Conservation (phyloP, 2,113 vertebrate species). For the Vidua chalybeata region DNA sequence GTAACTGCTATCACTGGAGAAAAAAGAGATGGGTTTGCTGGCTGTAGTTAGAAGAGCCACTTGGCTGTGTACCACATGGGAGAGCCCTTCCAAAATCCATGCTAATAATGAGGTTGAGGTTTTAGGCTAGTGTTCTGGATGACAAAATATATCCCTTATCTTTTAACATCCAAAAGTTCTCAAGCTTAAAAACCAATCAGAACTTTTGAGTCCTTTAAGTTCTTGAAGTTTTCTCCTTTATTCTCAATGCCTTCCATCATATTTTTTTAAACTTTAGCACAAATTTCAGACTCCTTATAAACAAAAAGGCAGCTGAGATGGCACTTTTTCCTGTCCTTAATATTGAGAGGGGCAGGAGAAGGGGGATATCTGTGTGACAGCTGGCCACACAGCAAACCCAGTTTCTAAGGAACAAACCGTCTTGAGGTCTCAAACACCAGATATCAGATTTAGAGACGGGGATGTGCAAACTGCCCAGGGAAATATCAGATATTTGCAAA, state of each 20-base stretch:
- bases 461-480: background rate
- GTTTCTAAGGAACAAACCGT: background rate
- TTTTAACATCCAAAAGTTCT: background rate
- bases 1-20: background rate
- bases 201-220: background rate
- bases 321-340: background rate
- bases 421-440: background rate
- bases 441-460: background rate
- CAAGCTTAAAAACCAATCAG: background rate
- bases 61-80: background rate
- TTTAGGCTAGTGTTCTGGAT: background rate
- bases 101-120: background rate
- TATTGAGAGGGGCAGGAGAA: background rate
- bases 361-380: background rate
- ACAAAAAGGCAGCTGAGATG: background rate
- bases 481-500: background rate
- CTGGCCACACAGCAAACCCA: background rate
- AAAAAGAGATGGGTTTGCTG: background rate
- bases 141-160: background rate
- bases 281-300: background rate
- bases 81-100: background rate
- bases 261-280: background rate
- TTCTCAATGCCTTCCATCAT: background rate
- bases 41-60: background rate
- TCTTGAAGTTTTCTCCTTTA: background rate